phyloP scores from a whole-genome alignment of 1,140 invertebrate species.

The Vollenhovia emeryi region DNA sequence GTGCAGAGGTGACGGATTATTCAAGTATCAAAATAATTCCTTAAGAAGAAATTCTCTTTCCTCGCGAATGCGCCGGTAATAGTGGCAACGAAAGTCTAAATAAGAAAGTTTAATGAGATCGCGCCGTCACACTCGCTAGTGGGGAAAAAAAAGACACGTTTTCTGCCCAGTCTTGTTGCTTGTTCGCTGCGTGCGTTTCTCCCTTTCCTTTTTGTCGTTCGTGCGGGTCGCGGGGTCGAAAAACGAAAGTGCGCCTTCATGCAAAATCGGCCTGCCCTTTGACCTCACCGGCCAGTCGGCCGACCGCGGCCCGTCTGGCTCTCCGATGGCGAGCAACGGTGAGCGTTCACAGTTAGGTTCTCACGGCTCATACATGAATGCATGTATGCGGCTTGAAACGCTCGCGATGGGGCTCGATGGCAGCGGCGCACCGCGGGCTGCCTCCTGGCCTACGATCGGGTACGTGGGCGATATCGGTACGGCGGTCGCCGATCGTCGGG shows the following conservation, averaged over 20 bases:
- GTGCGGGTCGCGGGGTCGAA: constrained; percentile 63
- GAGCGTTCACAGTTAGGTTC: constrained; percentile 82
- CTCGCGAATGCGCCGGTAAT: no score
- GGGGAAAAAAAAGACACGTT: background rate
- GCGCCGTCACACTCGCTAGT: no score
- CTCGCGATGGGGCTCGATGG: constrained; percentile 64
- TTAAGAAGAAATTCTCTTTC: background rate
- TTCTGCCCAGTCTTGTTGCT: background rate
- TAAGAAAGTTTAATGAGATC: background rate
- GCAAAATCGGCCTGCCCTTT: constrained; percentile 80
- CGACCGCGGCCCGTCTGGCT: constrained; percentile 71
- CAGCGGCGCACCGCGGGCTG: constrained; percentile 29
- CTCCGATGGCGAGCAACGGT: constrained; percentile 75
- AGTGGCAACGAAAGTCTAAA: background rate
- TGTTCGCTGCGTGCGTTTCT: constrained; percentile 11
- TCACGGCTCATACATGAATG: constrained; percentile 82
- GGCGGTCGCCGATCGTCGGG: constrained; percentile 22
- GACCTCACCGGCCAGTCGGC: constrained; percentile 68
- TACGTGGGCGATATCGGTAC: constrained; percentile 68
- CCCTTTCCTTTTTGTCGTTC: constrained; percentile 54
- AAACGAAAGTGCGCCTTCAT: constrained; percentile 79
- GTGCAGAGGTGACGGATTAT: background rate
- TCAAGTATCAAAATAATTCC: background rate
- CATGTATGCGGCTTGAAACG: constrained; percentile 74
- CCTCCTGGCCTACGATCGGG: constrained; percentile 51